A percentile compares a stretch with the other conserved stretches of the same genome.
phyloP scores from a whole-genome alignment of 2,113 vertebrate genomes.

The Sinocyclocheilus grahami region DNA sequence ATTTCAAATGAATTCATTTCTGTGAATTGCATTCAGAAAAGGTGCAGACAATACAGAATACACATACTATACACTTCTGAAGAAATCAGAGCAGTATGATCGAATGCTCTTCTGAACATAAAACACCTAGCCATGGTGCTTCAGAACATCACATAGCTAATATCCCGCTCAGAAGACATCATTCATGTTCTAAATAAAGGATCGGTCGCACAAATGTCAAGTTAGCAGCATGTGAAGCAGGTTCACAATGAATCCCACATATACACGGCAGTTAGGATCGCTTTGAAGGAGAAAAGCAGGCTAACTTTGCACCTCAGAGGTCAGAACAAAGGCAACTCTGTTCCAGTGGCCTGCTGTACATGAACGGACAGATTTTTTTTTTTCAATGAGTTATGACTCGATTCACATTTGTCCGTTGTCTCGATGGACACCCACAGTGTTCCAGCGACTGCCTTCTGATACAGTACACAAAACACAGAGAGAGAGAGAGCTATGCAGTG shows the following conservation, averaged over 20 bases:
- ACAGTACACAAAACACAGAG: constrained; percentile 57
- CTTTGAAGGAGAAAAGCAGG: constrained; percentile 40
- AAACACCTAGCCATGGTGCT: not conserved
- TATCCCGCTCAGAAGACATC: not conserved
- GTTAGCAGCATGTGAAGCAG: constrained; percentile 5
- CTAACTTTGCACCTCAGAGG: constrained; percentile 33
- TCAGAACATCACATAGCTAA: constrained; percentile 1
- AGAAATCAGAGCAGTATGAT: not conserved
- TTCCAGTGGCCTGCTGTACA: constrained; percentile 37
- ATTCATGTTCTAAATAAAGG: constrained; percentile 20
- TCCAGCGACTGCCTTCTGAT: constrained; percentile 53
- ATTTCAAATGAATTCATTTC: not conserved
- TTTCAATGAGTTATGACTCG: constrained; percentile 68
- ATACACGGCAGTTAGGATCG: not conserved
- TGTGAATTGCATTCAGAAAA: not conserved
- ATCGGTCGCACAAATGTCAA: not conserved
- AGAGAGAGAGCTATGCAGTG: constrained; percentile 40
- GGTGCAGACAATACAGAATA: not conserved
- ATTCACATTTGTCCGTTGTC: constrained; percentile 68
- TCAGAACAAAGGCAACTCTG: constrained; percentile 52
- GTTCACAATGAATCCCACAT: constrained; percentile 35
- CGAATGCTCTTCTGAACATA: not conserved
- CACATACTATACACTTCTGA: not conserved
- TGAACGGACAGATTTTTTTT: constrained; percentile 55
- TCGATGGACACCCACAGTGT: constrained; percentile 63